phyloP scores from a whole-genome alignment of 1,140 invertebrate genomes.

The Leptinotarsa defecta region DNA sequence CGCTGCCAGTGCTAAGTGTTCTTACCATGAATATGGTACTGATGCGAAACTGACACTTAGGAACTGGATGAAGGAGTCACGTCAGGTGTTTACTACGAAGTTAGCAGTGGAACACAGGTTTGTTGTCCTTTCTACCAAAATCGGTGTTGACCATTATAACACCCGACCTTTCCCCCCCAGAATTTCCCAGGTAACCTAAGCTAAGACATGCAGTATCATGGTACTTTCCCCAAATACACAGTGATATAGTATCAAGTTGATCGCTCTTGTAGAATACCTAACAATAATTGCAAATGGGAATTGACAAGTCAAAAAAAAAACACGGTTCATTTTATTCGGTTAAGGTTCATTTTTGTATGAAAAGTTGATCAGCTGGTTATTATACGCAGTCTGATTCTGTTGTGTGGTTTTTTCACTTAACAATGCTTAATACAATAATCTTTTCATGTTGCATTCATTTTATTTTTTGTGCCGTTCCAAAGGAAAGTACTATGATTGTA shows the following conservation, averaged over 20 bases:
- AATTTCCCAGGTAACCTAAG: slow-evolving; percentile 18
- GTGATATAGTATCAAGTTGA: background rate
- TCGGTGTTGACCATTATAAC: slow-evolving; percentile 13
- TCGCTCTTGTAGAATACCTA: background rate
- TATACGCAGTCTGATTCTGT: background rate
- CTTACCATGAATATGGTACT: slow-evolving; percentile 5
- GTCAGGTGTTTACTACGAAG: slow-evolving; percentile 53
- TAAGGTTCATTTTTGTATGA: too few species aligned
- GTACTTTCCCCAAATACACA: background rate
- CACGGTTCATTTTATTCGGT: too few species aligned
- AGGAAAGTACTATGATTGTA: slow-evolving; percentile 2
- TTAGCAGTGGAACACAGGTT: slow-evolving; percentile 54
- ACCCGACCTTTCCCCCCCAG: background rate
- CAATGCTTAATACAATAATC: slow-evolving; percentile 10
- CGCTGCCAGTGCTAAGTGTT: slow-evolving; percentile 51
- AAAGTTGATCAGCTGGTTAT: background rate
- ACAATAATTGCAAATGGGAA: too few species aligned
- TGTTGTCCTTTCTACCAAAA: slow-evolving; percentile 55
- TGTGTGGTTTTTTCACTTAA: background rate
- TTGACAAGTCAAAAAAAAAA: too few species aligned
- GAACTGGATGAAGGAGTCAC: slow-evolving; percentile 55
- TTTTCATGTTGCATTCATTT: background rate
- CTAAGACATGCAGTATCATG: background rate
- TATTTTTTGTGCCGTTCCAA: background rate
- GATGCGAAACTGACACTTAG: slow-evolving; percentile 52